Evolutionary conservation across 2,113 vertebrate genomes (phyloP).

Genomic region (Gymnobelideus leadbeateri): DNA sequence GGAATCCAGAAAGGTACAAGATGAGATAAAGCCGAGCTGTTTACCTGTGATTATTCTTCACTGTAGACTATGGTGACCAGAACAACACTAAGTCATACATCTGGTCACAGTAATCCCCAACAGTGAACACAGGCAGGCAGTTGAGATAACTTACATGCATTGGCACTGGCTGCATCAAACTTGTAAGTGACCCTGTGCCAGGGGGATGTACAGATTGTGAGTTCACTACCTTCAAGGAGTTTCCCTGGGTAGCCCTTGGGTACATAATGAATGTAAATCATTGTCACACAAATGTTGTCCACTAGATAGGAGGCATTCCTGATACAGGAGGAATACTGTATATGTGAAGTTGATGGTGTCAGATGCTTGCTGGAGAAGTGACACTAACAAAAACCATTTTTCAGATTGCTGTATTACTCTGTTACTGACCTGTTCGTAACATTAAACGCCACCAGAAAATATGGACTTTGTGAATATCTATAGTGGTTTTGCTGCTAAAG

Average conservation of each 20-base stretch:
- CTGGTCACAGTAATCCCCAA: constrained; percentile 48
- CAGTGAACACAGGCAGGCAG: constrained; percentile 19
- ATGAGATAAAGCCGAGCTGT: constrained; percentile 31
- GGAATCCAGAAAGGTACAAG: constrained; percentile 8
- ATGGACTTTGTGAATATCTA: constrained; percentile 58
- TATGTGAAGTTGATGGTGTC: neutral
- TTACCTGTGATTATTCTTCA: constrained; percentile 4
- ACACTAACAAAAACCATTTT: neutral
- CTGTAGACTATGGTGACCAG: constrained; percentile 36
- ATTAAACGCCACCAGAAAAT: constrained; percentile 36
- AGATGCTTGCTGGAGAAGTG: neutral
- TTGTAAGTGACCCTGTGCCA: constrained; percentile 35
- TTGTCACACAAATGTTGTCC: neutral
- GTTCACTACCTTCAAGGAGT: neutral
- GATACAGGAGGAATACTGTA: neutral
- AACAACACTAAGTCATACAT: constrained; percentile 47
- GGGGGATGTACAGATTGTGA: neutral
- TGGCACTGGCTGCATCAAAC: neutral
- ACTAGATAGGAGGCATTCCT: neutral
- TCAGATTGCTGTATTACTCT: neutral
- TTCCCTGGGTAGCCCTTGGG: neutral
- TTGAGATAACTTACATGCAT: constrained; percentile 24
- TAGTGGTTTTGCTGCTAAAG: neutral
- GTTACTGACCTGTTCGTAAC: constrained; percentile 23
- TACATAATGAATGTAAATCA: neutral